Evolutionary conservation across 2,113 vertebrate species (phyloP).

Genomic region (Heterocephalus glaber): DNA sequence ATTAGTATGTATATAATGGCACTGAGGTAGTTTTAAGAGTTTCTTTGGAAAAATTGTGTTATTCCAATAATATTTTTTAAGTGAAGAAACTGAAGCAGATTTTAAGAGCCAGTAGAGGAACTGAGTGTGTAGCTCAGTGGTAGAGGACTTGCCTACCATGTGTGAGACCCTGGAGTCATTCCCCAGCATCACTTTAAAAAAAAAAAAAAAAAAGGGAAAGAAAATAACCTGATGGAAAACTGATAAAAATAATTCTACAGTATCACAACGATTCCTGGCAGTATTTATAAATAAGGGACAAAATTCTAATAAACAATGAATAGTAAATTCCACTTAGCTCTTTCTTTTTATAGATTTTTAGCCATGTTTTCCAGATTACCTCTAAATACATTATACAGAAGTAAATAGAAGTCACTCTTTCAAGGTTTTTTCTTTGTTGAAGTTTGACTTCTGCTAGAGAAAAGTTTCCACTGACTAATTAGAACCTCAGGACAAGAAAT

Average conservation of each 20-base stretch:
- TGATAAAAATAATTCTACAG: slow-evolving; percentile 53
- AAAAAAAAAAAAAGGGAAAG: slow-evolving; percentile 12
- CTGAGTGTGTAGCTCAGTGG: not conserved
- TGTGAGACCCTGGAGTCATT: not conserved
- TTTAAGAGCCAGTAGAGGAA: not conserved
- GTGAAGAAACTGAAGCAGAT: slow-evolving; percentile 45
- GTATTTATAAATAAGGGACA: slow-evolving; percentile 46
- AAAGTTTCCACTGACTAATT: not conserved
- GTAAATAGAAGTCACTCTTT: slow-evolving; percentile 66
- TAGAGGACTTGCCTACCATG: not conserved
- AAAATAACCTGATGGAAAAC: slow-evolving; percentile 37
- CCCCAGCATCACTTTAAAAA: not conserved
- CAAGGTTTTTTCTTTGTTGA: slow-evolving; percentile 52
- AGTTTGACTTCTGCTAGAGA: slow-evolving; percentile 50
- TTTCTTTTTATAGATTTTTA: slow-evolving; percentile 67
- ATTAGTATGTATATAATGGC: not conserved
- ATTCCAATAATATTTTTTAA: slow-evolving; percentile 51
- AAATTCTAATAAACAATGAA: slow-evolving; percentile 59
- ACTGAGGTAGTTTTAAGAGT: slow-evolving; percentile 4
- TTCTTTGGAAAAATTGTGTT: slow-evolving; percentile 49
- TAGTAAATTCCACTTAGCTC: slow-evolving; percentile 60
- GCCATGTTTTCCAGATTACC: slow-evolving; percentile 53
- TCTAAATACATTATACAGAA: slow-evolving; percentile 66
- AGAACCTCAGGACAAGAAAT: slow-evolving; percentile 56
- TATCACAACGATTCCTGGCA: slow-evolving; percentile 50